Conservation (phyloP, 2,113 vertebrate genomes). For the Catharus bicknelli region DNA sequence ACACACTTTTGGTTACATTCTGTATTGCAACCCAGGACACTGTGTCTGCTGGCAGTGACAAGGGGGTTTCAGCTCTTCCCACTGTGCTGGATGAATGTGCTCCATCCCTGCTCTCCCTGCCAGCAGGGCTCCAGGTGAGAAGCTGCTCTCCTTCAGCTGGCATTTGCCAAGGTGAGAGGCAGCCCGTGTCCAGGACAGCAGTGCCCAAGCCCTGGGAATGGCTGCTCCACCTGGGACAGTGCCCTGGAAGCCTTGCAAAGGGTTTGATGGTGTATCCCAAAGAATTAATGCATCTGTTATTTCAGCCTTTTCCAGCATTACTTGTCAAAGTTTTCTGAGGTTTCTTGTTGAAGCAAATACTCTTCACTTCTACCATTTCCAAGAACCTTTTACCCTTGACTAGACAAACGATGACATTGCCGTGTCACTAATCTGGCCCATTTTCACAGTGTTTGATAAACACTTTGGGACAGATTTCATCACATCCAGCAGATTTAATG, state of each 20-base stretch:
- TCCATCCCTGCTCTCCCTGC: accelerated
- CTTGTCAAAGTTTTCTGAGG: not conserved
- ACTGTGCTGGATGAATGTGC: accelerated
- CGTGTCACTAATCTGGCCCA: not conserved
- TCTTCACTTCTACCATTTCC: not conserved
- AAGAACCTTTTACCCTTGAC: constrained; percentile 42
- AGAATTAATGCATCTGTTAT: not conserved
- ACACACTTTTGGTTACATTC: no score
- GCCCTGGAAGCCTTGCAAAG: not conserved
- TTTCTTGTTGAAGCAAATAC: not conserved
- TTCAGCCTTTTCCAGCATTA: not conserved
- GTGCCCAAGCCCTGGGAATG: not conserved
- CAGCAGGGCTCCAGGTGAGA: not conserved
- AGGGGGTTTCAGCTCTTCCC: not conserved
- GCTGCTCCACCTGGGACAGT: accelerated
- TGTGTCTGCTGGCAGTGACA: not conserved
- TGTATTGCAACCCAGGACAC: no score
- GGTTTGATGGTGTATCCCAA: not conserved
- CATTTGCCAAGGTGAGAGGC: not conserved
- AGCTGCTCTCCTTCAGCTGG: not conserved
- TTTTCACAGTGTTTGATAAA: constrained; percentile 55
- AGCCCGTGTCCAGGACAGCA: accelerated
- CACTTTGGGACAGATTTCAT: constrained; percentile 39
- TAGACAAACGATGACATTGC: constrained; percentile 20
- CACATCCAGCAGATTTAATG: constrained; percentile 39